phyloP scores from a whole-genome alignment of 2,113 vertebrate species.

The Lamprologus sp. region DNA sequence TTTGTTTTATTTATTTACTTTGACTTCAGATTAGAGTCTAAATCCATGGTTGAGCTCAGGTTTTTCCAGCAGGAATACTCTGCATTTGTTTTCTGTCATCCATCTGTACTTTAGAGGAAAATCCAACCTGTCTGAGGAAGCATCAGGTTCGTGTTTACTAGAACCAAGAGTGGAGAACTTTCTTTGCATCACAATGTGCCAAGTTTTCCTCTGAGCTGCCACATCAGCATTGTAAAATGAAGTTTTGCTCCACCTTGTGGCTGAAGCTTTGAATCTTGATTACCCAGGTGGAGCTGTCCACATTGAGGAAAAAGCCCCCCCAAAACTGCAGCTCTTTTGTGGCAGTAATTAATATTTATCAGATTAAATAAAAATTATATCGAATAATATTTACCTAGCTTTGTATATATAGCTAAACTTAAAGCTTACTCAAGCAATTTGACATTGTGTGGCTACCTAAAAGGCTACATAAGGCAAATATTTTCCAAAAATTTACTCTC shows the following conservation, averaged over 20 bases:
- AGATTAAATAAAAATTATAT: not conserved
- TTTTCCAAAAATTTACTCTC: not conserved
- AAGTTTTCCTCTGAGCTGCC: conserved; percentile 17
- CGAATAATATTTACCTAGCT: not conserved
- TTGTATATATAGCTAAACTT: not conserved
- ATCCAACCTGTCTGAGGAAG: not conserved
- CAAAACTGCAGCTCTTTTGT: not conserved
- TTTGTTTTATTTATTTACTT: not conserved
- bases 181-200: conserved; percentile 4
- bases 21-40: not conserved
- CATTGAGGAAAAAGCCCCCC: not conserved
- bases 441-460: not conserved
- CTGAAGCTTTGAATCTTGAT: not conserved
- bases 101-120: not conserved
- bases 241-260: conserved; percentile 45
- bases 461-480: not conserved
- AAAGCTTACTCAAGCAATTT: not conserved
- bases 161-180: not conserved
- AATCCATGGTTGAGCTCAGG: not conserved
- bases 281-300: not conserved
- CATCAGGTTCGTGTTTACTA: not conserved
- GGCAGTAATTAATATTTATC: not conserved
- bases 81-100: not conserved
- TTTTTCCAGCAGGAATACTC: not conserved
- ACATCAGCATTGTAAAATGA: conserved; percentile 45